These are phyloP conservation scores for Enteromius anoplus DNA, from an alignment of 2,797 vertebrate genomes.

Conservation along the genomic window DNA sequence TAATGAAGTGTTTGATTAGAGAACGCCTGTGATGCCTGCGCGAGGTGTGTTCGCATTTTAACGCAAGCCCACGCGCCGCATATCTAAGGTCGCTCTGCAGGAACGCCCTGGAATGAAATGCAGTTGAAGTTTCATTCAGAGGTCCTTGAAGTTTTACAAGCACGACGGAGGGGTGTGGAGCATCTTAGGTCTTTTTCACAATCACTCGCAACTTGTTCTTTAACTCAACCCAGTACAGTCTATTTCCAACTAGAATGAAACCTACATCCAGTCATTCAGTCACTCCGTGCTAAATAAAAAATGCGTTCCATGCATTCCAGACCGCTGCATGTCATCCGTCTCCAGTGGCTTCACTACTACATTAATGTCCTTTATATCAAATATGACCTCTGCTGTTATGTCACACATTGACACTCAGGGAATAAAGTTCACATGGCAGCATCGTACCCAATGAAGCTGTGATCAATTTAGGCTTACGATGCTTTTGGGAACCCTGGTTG, in stretches of 20 bases:
- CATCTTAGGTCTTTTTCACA: not conserved
- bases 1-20: constrained; percentile 8
- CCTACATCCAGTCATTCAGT: not conserved
- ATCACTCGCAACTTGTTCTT: not conserved
- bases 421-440: not conserved
- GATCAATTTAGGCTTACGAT: too few relatives aligned
- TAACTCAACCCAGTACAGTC: not conserved
- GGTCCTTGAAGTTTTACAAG: not conserved
- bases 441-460: too few relatives aligned
- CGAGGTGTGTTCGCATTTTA: constrained; percentile 78
- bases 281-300: not conserved
- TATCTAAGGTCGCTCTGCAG: constrained; percentile 21
- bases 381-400: not conserved
- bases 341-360: not conserved
- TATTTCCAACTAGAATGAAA: not conserved
- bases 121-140: constrained; percentile 25
- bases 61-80: not conserved
- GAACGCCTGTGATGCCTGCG: constrained; percentile 55
- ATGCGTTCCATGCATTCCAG: not conserved
- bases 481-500: not conserved
- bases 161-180: not conserved
- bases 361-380: not conserved
- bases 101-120: constrained; percentile 70
- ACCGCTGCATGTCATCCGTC: too few relatives aligned
- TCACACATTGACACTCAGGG: not conserved